Percentiles rank a stretch among this genome's conserved stretches.
phyloP scores from a whole-genome alignment of 1,140 invertebrate genomes.

The Phocides pigmalion region DNA sequence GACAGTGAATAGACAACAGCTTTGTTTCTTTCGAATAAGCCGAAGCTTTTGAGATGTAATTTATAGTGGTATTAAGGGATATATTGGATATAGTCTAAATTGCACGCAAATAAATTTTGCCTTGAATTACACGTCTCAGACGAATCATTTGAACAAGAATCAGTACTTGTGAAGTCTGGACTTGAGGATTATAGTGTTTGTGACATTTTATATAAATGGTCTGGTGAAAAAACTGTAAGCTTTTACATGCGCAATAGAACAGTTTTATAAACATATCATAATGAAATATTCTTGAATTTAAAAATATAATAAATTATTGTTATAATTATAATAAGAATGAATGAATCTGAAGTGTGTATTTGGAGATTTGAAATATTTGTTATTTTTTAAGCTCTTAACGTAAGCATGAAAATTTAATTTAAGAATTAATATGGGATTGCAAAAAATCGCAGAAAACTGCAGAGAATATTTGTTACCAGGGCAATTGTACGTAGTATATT shows the following conservation, averaged over 20 bases:
- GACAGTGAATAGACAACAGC: constrained; percentile 44
- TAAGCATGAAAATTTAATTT: too few relatives aligned
- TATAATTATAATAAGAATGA: too few relatives aligned
- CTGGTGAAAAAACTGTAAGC: constrained; percentile 7
- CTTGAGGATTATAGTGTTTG: constrained; percentile 27
- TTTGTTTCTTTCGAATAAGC: constrained; percentile 41
- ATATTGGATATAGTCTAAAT: constrained; percentile 41
- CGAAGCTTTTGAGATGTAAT: constrained; percentile 47
- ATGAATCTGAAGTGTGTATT: too few relatives aligned
- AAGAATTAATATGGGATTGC: too few relatives aligned
- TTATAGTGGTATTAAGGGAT: constrained; percentile 55
- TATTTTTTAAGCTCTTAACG: too few relatives aligned
- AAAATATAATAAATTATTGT: too few relatives aligned
- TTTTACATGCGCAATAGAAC: not conserved
- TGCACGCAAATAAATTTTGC: constrained; percentile 43
- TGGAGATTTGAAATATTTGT: too few relatives aligned
- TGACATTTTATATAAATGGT: constrained; percentile 22
- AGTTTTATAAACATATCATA: not conserved
- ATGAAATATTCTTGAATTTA: too few relatives aligned
- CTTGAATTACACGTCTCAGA: constrained; percentile 31
- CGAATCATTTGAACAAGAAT: constrained; percentile 27
- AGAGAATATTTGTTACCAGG: too few relatives aligned
- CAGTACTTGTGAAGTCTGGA: constrained; percentile 27
- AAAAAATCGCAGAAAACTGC: too few relatives aligned
- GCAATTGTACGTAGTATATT: too few relatives aligned